Evolutionary conservation across 2,888 invertebrate species (phyloP).

Genomic region (Ligdia adustata): DNA sequence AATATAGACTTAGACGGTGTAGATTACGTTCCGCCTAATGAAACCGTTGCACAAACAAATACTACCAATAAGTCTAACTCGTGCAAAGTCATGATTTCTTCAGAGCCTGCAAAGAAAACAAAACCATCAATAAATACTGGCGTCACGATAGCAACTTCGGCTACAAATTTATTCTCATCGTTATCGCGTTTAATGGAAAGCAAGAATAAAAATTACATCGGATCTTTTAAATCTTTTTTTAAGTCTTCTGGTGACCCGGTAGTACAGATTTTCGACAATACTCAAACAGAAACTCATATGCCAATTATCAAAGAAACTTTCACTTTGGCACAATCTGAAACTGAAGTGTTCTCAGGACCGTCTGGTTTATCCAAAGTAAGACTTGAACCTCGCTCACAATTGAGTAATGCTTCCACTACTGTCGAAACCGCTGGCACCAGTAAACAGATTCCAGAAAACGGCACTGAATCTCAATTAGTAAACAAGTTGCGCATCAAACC

Average conservation of each 20-base stretch:
- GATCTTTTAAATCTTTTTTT: constrained; percentile 14
- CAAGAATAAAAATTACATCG: constrained; percentile 13
- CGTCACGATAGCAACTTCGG: background rate
- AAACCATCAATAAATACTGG: background rate
- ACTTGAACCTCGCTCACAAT: no score
- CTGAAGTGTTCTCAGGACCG: background rate
- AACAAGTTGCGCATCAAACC: constrained; percentile 12
- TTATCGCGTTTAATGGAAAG: constrained; percentile 15
- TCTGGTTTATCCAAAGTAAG: background rate
- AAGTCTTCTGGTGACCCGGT: no score
- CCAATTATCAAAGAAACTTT: constrained; percentile 9
- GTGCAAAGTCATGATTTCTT: background rate
- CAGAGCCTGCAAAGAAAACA: background rate
- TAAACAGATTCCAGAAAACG: background rate
- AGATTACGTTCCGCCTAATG: background rate
- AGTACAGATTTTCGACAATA: no score
- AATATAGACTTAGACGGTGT: background rate
- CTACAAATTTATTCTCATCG: no score
- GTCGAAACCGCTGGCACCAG: no score
- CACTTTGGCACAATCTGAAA: constrained; percentile 1
- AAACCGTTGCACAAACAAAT: background rate
- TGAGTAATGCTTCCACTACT: no score
- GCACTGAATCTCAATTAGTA: background rate
- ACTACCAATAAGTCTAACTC: background rate
- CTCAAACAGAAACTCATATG: background rate